phyloP scores from a whole-genome alignment of 2,113 vertebrate genomes.

The Eupsittula cactorum region DNA sequence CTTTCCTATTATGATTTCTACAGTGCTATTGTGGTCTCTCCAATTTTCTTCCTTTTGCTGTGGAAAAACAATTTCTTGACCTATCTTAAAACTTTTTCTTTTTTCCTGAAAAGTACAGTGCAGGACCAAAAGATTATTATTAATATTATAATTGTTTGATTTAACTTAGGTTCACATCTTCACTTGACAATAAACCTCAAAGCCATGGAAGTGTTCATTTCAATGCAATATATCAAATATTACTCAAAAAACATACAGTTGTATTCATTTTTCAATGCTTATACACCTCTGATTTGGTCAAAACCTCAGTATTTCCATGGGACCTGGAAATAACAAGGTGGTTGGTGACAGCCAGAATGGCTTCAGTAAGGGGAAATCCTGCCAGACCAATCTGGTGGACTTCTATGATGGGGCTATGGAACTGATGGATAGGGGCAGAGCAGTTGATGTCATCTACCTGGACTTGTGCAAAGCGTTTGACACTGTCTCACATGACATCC shows the following conservation, averaged over 20 bases:
- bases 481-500: too few species aligned
- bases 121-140: not conserved
- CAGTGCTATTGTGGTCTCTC: not conserved
- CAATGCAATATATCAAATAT: not conserved
- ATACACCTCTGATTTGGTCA: not conserved
- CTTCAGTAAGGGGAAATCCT: too few species aligned
- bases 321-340: too few species aligned
- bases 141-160: not conserved
- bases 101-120: not conserved
- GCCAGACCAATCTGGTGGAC: too few species aligned
- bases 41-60: constrained; percentile 50
- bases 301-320: not conserved
- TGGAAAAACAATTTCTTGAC: constrained; percentile 45
- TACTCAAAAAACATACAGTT: not conserved
- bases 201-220: not conserved
- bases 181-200: not conserved
- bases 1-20: constrained; percentile 58
- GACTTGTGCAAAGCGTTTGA: too few species aligned
- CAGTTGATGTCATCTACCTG: too few species aligned
- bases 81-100: not conserved
- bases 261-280: not conserved
- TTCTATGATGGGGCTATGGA: too few species aligned
- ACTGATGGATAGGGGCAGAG: too few species aligned
- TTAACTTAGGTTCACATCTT: not conserved
- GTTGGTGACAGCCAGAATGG: too few species aligned